Base-by-base conservation (phyloP, 2,888 invertebrate species). In the Hypena proboscidalis region DNA sequence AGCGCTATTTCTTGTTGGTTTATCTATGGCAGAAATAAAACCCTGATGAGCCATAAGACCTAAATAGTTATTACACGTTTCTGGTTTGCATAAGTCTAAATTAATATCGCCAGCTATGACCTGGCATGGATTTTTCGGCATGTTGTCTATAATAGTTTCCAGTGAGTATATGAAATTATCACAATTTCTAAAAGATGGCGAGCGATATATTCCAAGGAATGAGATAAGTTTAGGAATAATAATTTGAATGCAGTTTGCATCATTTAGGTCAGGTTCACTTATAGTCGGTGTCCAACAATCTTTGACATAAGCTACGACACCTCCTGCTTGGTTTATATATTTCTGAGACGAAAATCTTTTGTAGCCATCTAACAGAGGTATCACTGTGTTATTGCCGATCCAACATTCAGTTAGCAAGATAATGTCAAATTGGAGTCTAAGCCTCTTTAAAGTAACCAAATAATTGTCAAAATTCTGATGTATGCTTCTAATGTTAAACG, bases 401-500 rank as follows among this genome's bases (percentile, higher is more conserved):
- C 35, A 35, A 9, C 35, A 35, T 8, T 35, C 35, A 11, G 35
- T 35, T 0, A 35, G 19, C 3, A 34, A 0, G 13, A 34, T 34
- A 2, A 37, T 13, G 3, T 37, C 37, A 5, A 22, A 37, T 0
- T 17, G 1, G 1, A 37, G 4, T 3, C 22, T 22, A 1, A 17
- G 4, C 3, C 30, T 21, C 2, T 30, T 23, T 6, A 25, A 1
- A 3, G 30, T 22, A 2, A 38, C 23, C 2, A 23, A 10, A 19
- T 30, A 23, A 1, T 6, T n/a, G 19, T 30, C 6, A 1, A 38
- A 23, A n/a, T 38, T 38, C 3, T 7, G 23, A 7, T 22, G 14
- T 6, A 37, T 21, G n/a, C 37, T 37, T 5, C 37, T 21, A 0
- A 37, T 37, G 7, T 37, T 37, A 22, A 22, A 14, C 0, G 9